Conservation (phyloP, 2,113 vertebrate species). For the cattle (Bos taurus) region DNA sequence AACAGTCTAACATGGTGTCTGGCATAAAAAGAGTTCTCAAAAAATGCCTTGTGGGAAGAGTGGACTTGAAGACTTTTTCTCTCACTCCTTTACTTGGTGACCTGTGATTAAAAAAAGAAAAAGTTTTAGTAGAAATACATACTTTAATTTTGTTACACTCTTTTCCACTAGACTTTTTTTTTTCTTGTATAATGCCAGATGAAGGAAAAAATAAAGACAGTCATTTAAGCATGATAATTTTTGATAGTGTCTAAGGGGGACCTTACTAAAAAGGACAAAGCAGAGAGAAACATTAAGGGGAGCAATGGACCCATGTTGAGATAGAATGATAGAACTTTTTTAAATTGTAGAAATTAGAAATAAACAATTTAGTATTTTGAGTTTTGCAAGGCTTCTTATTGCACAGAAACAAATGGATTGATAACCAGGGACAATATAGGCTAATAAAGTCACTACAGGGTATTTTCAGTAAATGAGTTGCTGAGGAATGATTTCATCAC, state of each 20-base stretch:
- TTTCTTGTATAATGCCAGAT: neutral
- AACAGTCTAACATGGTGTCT: neutral
- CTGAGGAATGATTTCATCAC: neutral
- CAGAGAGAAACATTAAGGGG: neutral
- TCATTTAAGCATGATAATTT: neutral
- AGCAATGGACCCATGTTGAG: neutral
- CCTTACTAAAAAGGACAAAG: neutral
- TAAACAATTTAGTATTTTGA: neutral
- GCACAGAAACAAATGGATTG: neutral
- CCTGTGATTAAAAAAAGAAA: neutral
- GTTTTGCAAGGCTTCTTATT: neutral
- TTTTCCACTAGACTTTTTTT: neutral
- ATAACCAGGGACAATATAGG: neutral
- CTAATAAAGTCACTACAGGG: neutral
- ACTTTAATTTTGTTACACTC: neutral
- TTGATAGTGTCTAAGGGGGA: neutral
- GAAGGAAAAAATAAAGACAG: neutral
- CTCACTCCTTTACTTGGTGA: neutral
- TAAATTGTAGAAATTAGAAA: neutral
- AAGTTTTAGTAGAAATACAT: neutral
- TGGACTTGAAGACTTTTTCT: neutral
- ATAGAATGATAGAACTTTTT: neutral
- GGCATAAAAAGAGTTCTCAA: neutral
- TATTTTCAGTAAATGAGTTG: neutral
- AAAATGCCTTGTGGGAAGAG: neutral